Evolutionary conservation across 2,888 invertebrate species (phyloP), one percentile per base, ranked within the genome.

Genomic region (Agrotis exclamationis): DNA sequence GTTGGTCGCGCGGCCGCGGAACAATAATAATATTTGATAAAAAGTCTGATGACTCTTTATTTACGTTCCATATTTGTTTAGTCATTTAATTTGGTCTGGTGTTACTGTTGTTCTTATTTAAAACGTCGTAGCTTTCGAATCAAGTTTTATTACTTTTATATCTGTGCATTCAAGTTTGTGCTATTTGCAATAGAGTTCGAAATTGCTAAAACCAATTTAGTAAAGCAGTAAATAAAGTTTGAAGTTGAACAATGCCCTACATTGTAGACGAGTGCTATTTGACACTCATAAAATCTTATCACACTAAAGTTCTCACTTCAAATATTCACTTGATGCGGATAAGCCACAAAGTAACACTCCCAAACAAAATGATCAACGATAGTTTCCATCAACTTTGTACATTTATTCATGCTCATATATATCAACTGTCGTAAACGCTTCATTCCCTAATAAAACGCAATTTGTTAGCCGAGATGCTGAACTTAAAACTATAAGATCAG

Each of bases 371-470:
- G 78, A 85, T 80, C 81, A 75, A 75, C 75, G 74, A 78, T 75
- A 76, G 59, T 79, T 85, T 72, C 65, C 70, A 53, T 63, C 72
- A 83, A 89, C 86, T 85, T 88, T 86, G 89, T 90, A 85, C 85
- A 87, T 85, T 85, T 82, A 86, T 85, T 84, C 79, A 77, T 85
- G 73, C 83, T 86, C 87, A 89, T 90, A 91, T 88, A 87, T 87
- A 87, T 86, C 85, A 87, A 80, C 86, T 82, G 79, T 89, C 90
- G 90, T 94, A 93, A 94, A 93, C 85, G 86, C 88, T 92, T 92
- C 90, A 91, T 91, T 90, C 86, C 88, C 88, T 88, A 92, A 93
- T 94, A 94, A 94, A 94, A 94, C 87, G 90, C 92, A 93, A 93
- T 93, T 94, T 93, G 93, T 93, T 92, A 91, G 88, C 87, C 86